Base-by-base conservation (phyloP, 2,113 vertebrate genomes). In the Rousettus leschenaultii region DNA sequence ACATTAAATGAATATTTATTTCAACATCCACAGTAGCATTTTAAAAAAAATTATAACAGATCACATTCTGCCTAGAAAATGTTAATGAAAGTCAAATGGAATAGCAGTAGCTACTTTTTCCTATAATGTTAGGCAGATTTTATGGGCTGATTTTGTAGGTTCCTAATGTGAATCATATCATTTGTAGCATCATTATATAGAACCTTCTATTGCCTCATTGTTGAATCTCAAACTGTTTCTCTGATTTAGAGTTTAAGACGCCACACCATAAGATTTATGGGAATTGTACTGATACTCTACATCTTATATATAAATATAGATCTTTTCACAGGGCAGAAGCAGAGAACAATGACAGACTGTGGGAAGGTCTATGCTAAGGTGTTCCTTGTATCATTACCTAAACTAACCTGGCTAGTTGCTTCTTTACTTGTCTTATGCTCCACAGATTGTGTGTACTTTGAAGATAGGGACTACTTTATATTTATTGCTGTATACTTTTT, bases 1-100 rank as follows among this genome's bases (percentile, higher is more conserved):
- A 16, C 14, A 70, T 70, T 91, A 85, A 95, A 59, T 80, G 22
- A 74, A 33, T 88, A 28, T 83, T 82, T 78, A 83, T 85, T 68
- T 86, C 10, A 59, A 55, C 6, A 68, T 84, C 28, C 30, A 2
- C 70, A 33, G 5, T 7, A 77, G 3, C 4, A 75, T 77, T 71
- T n/a, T 24, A 63, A 74, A 38, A 45, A 53, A 86, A 79, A 55
- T n/a, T 16, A 70, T 26, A 86, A 66, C 2, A 48, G 21, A 53
- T 84, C 12, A 22, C 15, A 26, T 53, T 85, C 18, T 77, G 22
- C 26, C 14, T 73, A 77, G 38, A 88, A 83, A 88, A 28, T 65
- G 6, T 73, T 66, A 89, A 61, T 9, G 5, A 57, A 80, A 68
- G 24, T 30, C 22, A 6, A 93, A 83, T 86, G 16, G 19, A 77